Evolutionary conservation across 2,888 invertebrate genomes (phyloP).

Genomic region (Papilio demoleus): DNA sequence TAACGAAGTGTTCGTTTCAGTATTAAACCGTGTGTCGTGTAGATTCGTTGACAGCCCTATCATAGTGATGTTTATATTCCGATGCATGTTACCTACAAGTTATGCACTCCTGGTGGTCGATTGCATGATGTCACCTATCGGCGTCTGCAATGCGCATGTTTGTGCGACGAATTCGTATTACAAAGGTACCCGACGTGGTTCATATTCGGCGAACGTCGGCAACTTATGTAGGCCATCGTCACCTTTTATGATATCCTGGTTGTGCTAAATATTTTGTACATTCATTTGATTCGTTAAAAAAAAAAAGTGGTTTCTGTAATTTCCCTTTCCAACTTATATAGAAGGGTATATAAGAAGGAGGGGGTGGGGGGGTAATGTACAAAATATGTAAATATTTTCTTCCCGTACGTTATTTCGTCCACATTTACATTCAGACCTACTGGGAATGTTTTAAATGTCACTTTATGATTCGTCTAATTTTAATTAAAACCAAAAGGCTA

Average conservation of each 20-base stretch:
- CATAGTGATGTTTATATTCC: slow-evolving; percentile 61
- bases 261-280: neutral
- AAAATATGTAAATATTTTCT: too few relatives aligned
- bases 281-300: neutral
- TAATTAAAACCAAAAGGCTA: slow-evolving; percentile 49
- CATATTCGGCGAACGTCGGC: slow-evolving; percentile 46
- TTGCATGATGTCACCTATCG: slow-evolving; percentile 4
- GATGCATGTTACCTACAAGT: slow-evolving; percentile 62
- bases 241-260: slow-evolving; percentile 32
- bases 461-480: slow-evolving; percentile 59
- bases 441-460: slow-evolving; percentile 27
- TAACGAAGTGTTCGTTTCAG: too few relatives aligned
- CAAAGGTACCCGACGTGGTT: slow-evolving; percentile 49
- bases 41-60: slow-evolving; percentile 44
- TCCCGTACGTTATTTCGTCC: too few relatives aligned
- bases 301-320: too few relatives aligned
- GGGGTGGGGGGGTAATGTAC: too few relatives aligned
- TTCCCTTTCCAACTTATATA: too few relatives aligned
- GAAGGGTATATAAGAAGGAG: too few relatives aligned
- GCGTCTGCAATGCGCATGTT: slow-evolving; percentile 19
- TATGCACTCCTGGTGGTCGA: slow-evolving; percentile 73
- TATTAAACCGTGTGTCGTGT: neutral
- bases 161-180: slow-evolving; percentile 40
- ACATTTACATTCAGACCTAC: slow-evolving; percentile 42
- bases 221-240: slow-evolving; percentile 37